phyloP scores from a whole-genome alignment of 1,140 invertebrate genomes.

The Drosophila pallidifrons region DNA sequence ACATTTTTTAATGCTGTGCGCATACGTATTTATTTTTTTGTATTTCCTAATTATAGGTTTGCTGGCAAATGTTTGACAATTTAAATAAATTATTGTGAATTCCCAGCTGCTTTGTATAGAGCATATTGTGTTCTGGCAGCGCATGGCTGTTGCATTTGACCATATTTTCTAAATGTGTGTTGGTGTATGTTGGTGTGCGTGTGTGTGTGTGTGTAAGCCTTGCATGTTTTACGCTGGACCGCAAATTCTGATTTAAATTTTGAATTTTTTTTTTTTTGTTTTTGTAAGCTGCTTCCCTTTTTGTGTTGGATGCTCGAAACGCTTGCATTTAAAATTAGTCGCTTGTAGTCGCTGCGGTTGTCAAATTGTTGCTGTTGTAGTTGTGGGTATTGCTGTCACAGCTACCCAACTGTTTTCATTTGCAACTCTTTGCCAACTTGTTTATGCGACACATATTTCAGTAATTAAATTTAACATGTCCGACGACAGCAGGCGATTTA shows the following conservation, averaged over 20 bases:
- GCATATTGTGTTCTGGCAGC: conserved; percentile 4
- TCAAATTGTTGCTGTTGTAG: conserved; percentile 51
- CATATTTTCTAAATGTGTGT: conserved; percentile 30
- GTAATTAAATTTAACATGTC: conserved; percentile 61
- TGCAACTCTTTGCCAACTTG: conserved; percentile 60
- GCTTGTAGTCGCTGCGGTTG: conserved; percentile 75
- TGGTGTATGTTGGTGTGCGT: conserved; percentile 12
- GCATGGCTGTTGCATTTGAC: conserved; percentile 3
- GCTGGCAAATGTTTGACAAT: too few species aligned
- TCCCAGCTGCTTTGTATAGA: not conserved
- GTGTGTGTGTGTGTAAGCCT: conserved; percentile 14
- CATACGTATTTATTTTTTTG: too few species aligned
- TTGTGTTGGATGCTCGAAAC: conserved; percentile 44
- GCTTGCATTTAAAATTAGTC: conserved; percentile 76
- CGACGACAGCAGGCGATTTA: conserved; percentile 44
- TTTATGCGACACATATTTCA: conserved; percentile 44
- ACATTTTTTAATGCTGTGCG: too few species aligned
- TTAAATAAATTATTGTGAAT: not conserved
- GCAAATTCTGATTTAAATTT: conserved; percentile 77
- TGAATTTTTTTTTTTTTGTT: conserved; percentile 31
- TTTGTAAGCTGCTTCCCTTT: conserved; percentile 63
- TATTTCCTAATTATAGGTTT: too few species aligned
- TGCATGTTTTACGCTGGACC: conserved; percentile 61
- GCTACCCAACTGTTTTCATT: conserved; percentile 50
- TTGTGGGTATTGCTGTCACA: conserved; percentile 32